phyloP scores from a whole-genome alignment of 2,797 vertebrate species.

The Trachurus trachurus region DNA sequence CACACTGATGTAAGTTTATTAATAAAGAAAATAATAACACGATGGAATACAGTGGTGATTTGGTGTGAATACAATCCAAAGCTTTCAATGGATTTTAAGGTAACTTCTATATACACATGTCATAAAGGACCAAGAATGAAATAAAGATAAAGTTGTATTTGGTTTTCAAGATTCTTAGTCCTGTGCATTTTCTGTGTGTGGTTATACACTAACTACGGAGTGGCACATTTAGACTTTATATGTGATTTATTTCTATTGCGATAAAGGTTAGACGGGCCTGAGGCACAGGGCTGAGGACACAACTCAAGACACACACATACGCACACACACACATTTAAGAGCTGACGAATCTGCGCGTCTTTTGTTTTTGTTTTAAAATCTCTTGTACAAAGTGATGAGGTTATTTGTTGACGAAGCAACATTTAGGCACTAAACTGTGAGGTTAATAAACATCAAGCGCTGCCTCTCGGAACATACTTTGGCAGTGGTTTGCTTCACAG shows the following conservation, averaged over 20 bases:
- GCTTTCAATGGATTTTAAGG: neutral
- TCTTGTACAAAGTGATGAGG: neutral
- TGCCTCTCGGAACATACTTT: neutral
- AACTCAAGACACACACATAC: neutral
- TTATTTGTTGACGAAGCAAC: slow-evolving; percentile 28
- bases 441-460: slow-evolving; percentile 4
- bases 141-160: neutral
- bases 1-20: neutral
- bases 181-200: slow-evolving; percentile 31
- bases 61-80: neutral
- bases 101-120: neutral
- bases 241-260: slow-evolving; percentile 77
- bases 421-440: slow-evolving; percentile 10
- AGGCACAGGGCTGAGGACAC: slow-evolving; percentile 37
- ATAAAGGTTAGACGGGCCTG: slow-evolving; percentile 55
- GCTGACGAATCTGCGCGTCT: neutral
- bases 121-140: neutral
- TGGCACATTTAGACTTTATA: slow-evolving; percentile 78
- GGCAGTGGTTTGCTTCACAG: neutral
- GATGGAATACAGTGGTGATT: neutral
- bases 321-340: neutral
- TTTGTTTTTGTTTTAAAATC: slow-evolving; percentile 14
- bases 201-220: slow-evolving; percentile 76
- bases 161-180: slow-evolving; percentile 15
- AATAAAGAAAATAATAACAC: neutral